phyloP scores from a whole-genome alignment of 2,888 invertebrate species.

The Romanomermis culicivorax region DNA sequence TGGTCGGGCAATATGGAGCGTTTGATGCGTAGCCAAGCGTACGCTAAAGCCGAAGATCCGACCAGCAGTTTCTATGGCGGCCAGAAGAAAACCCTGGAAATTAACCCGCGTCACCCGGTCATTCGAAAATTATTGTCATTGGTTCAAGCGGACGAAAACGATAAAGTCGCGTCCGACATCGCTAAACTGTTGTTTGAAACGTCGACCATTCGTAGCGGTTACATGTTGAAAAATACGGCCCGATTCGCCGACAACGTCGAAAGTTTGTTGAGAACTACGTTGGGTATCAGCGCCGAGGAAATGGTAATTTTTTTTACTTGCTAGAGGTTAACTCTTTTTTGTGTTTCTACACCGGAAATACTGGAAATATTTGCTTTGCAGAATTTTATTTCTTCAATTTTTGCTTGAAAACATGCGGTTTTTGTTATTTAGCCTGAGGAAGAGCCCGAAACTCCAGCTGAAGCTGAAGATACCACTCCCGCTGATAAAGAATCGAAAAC shows the following conservation, averaged over 20 bases:
- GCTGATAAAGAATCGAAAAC: too few relatives aligned
- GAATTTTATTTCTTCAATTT: too few relatives aligned
- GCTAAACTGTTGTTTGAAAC: constrained; percentile 73
- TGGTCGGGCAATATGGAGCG: constrained; percentile 99
- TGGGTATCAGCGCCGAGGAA: constrained; percentile 30
- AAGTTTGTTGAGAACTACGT: constrained; percentile 46
- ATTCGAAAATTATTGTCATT: constrained; percentile 68
- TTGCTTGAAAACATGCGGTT: too few relatives aligned
- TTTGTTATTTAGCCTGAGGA: too few relatives aligned
- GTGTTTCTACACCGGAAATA: too few relatives aligned
- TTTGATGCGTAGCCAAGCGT: constrained; percentile 77
- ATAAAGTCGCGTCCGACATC: constrained; percentile 55
- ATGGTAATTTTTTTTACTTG: constrained; percentile 18
- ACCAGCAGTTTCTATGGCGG: constrained; percentile 53
- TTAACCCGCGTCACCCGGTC: constrained; percentile 89
- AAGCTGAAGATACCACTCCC: too few relatives aligned
- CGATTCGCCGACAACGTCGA: constrained; percentile 78
- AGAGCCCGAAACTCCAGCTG: too few relatives aligned
- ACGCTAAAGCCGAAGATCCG: constrained; percentile 79
- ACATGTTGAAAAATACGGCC: constrained; percentile 58
- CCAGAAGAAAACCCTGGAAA: constrained; percentile 88
- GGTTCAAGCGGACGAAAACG: constrained; percentile 51
- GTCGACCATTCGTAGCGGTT: constrained; percentile 82
- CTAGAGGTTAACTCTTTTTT: too few relatives aligned
- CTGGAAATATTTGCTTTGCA: too few relatives aligned